Evolutionary conservation across 2,888 invertebrate species (phyloP), one percentile per base, ranked within the genome.

Genomic region (Schizotus pectinicornis): DNA sequence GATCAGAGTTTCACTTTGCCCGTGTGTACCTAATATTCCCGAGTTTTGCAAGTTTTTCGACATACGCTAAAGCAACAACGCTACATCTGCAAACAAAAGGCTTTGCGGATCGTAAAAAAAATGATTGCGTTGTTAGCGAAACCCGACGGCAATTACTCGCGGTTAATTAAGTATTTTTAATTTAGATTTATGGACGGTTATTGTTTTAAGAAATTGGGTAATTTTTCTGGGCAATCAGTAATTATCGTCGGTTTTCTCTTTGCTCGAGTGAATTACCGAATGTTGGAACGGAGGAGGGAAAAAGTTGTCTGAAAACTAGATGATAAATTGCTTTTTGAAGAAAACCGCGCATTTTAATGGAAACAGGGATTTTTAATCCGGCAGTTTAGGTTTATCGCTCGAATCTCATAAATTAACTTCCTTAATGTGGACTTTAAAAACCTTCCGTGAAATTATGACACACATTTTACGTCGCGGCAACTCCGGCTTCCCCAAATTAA

Each of bases 1-100:
- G 67, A 70, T 67, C 67, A 65, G 63, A 64, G 62, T 68, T 71
- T 70, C 70, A 70, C 67, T 70, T 67, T 59, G 53, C 61, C 63
- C 62, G 51, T 59, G 51, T 63, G 59, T 65, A 67, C 61, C 59
- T 48, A 64, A 65, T 64, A 63, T 58, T 60, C 56, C 47, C 34
- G 41, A 56, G 56, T 62, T 62, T 56, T 55, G 36, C 22, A 43
- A 41, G 45, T 45, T 50, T 54, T 11, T 54, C 45, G 13, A 14
- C 34, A 14, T 9, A 35, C 22, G 22, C 22, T 5, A 2, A n/a
- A n/a, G 22, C 2, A 22, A 22, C 22, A 22, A 22, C 5, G n/a
- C n/a, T n/a, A n/a, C n/a, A n/a, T n/a, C n/a, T n/a, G n/a, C n/a
- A 2, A 22, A 22, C 22, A 22, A 22, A 22, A 22, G 5, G 22